Evolutionary conservation across 2,797 vertebrate species (phyloP), one percentile per base, ranked within the genome.

Genomic region (Brachymystax lenok): DNA sequence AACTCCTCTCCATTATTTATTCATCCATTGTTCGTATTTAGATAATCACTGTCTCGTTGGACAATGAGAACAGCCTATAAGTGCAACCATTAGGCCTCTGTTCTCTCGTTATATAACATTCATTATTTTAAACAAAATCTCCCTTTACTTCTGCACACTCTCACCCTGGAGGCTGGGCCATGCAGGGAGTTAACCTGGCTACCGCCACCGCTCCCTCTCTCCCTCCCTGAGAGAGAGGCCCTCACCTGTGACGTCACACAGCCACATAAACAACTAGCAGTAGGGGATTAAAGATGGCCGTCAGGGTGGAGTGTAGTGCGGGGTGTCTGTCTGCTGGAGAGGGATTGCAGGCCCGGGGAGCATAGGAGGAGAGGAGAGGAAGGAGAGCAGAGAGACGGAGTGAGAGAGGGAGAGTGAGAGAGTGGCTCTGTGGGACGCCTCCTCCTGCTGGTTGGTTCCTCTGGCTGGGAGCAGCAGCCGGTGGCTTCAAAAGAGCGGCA

Each of bases 401-500:
- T 17, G 71, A 54, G 50, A 54, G 46, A 35, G n/a, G 21, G 35
- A 46, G 74, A 52, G 50, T 21, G 74, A 83, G 84, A 89, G 87
- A 89, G 89, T 77, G 83, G 80, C 92, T 88, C 90, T 86, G 89
- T 90, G 86, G 91, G 92, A 90, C 87, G 88, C 90, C 83, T 92
- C 87, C 88, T 87, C 91, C 90, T 90, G 90, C 88, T 89, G 87
- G 88, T 87, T 91, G 86, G 87, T 87, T 91, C 87, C 88, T 90
- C 85, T 82, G 88, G 88, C 90, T 89, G 87, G 87, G 90, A 91
- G 83, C 89, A 90, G 89, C 88, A 87, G 90, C 89, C 87, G 88
- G 89, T 89, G 88, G 90, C 92, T 93, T 92, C 88, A 92, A 91
- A 92, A 91, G 87, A 91, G 91, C 88, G 88, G 90, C 92, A 88